Conservation (phyloP, 2,797 vertebrate genomes). For the Tadarida brasiliensis region DNA sequence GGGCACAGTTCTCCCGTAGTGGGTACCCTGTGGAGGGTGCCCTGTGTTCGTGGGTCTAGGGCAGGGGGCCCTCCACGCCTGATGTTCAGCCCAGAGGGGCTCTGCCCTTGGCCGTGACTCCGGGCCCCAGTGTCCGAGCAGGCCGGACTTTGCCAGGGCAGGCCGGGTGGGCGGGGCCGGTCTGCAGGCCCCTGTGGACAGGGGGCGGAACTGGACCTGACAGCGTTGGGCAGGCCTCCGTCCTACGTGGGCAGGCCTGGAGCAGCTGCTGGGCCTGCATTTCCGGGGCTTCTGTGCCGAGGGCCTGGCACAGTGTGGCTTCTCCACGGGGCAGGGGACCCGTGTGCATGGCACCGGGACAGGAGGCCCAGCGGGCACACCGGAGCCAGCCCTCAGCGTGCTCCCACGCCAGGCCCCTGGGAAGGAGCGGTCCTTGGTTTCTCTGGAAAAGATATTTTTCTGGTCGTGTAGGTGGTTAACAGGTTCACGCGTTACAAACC, state of each 20-base stretch:
- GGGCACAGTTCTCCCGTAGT: background rate
- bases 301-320: background rate
- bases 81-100: background rate
- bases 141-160: background rate
- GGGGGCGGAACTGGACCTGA: rapidly evolving
- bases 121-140: rapidly evolving
- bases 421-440: background rate
- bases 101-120: rapidly evolving
- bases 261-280: background rate
- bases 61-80: rapidly evolving
- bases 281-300: background rate
- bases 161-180: rapidly evolving
- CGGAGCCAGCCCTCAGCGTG: rapidly evolving
- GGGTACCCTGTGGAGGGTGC: background rate
- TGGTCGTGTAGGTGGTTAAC: background rate
- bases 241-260: background rate
- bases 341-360: rapidly evolving
- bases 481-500: background rate
- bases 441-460: background rate
- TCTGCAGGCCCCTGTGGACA: background rate
- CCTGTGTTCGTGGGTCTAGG: background rate
- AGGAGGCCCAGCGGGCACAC: rapidly evolving
- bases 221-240: rapidly evolving
- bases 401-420: background rate
- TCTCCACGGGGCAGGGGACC: rapidly evolving